A percentile compares a stretch with the other conserved stretches of the same genome.
phyloP scores from a whole-genome alignment of 2,888 invertebrate species.

The Lepidochrysops patricia region DNA sequence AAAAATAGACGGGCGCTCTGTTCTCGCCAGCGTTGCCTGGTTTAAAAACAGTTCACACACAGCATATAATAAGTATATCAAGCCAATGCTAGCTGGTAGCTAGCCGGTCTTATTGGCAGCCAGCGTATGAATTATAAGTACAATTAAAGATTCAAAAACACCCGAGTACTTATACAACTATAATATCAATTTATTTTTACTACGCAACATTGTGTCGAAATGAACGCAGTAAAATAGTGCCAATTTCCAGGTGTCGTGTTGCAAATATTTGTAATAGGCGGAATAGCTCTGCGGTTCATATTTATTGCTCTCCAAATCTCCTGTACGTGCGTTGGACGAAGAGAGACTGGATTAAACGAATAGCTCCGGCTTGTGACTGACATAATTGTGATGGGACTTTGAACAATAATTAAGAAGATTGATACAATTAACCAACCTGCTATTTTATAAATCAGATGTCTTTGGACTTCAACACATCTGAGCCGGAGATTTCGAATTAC shows the following conservation, averaged over 20 bases:
- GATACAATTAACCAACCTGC: neutral
- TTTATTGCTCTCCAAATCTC: constrained; percentile 6
- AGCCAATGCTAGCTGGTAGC: too few relatives aligned
- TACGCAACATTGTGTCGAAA: neutral
- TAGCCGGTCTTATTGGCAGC: too few relatives aligned
- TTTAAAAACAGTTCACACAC: too few relatives aligned
- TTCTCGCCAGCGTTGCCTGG: too few relatives aligned
- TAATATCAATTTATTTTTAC: neutral
- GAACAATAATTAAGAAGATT: neutral
- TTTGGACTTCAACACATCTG: too few relatives aligned
- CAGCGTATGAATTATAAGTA: too few relatives aligned
- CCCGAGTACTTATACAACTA: too few relatives aligned
- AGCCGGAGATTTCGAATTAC: too few relatives aligned
- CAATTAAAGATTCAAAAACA: too few relatives aligned
- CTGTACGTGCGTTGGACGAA: neutral
- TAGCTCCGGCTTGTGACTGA: neutral
- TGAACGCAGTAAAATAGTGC: neutral
- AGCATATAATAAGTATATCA: too few relatives aligned
- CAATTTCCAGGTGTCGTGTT: constrained; percentile 10
- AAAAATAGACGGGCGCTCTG: too few relatives aligned
- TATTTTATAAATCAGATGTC: neutral
- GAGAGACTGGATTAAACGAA: neutral
- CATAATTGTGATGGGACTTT: constrained; percentile 2
- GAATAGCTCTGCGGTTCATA: constrained; percentile 4
- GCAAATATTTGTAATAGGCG: constrained; percentile 12